A percentile compares a stretch with the other conserved stretches of the same genome.
These are phyloP conservation scores for Mormyrus lacerda DNA, from an alignment of 2,113 vertebrate genomes.

Conservation along the genomic window DNA sequence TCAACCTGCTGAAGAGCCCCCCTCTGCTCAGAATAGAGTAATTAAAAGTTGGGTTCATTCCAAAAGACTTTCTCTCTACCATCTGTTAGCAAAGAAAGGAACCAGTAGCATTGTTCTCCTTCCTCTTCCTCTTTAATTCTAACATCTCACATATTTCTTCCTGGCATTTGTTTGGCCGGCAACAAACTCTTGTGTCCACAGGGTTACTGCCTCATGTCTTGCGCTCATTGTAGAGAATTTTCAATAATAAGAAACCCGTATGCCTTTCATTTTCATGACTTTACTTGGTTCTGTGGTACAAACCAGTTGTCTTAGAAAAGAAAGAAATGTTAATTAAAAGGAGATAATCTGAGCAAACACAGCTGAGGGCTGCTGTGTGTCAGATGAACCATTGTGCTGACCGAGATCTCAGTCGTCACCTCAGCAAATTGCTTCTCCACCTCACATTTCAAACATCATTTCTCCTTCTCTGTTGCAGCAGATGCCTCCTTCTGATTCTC, in stretches of 20 bases:
- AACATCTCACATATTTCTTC: background rate
- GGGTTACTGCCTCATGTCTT: background rate
- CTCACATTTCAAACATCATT: background rate
- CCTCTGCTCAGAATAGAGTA: constrained; percentile 30
- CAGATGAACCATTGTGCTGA: background rate
- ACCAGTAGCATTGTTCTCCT: constrained; percentile 16
- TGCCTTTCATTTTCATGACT: background rate
- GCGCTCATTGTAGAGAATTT: background rate
- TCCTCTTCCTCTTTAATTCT: background rate
- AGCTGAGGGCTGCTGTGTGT: background rate
- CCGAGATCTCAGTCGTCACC: background rate
- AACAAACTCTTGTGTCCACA: background rate
- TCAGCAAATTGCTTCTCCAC: background rate
- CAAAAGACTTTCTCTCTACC: constrained; percentile 31
- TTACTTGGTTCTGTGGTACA: background rate
- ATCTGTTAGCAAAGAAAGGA: constrained; percentile 33
- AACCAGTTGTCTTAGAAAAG: background rate
- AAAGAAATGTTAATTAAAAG: constrained; percentile 9
- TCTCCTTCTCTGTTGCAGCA: background rate
- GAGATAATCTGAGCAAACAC: background rate
- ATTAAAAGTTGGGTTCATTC: constrained; percentile 35
- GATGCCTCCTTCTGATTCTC: background rate
- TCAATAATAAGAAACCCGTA: background rate
- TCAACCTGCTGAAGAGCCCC: constrained; percentile 25
- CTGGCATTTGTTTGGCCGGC: background rate